Evolutionary conservation across 1,140 invertebrate genomes (phyloP), one percentile per base, ranked within the genome.

Genomic region (Drosophila arawakana): DNA sequence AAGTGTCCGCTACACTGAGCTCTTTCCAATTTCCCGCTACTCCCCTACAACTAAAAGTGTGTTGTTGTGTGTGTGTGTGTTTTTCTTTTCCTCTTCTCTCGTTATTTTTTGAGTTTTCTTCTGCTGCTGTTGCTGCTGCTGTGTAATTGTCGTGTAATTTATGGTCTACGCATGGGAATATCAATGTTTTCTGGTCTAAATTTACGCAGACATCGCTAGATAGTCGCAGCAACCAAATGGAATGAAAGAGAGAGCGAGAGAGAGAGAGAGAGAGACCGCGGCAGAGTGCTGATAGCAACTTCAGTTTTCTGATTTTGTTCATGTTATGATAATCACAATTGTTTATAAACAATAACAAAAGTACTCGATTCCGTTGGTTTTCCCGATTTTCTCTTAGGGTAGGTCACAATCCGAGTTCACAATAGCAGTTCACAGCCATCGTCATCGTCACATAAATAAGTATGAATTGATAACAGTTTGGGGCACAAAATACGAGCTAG

Each of bases 141-240:
- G 69, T 78, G 83, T 86, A 86, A 86, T 86, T 86, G 80, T 86
- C 83, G 60, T 80, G 80, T 86, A 83, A 86, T 86, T 86, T 86
- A 86, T 86, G 73, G 73, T 73, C 70, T 58, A 81, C 83, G 83
- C 78, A 86, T 86, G 83, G 83, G 83, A 86, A 88, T 86, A 86
- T 86, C 83, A 88, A 86, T 88, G 83, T 77, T 72, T 71, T 82
- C 68, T 50, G 77, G 54, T 85, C 81, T 85, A 85, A 85, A 85
- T 78, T 85, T 85, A 85, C 78, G 50, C 66, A 79, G 10, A 60
- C 55, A 67, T 18, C 37, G 35, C 13, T 10, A 52, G 43, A 52
- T 66, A 66, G 60, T 30, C 9, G 10, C 39, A 21, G 15, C 15
- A 4, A 21, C 9, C 8, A 21, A 21, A 15, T 15, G 11, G 3